phyloP scores from a whole-genome alignment of 2,888 invertebrate species.

The Mycogona germanica region DNA sequence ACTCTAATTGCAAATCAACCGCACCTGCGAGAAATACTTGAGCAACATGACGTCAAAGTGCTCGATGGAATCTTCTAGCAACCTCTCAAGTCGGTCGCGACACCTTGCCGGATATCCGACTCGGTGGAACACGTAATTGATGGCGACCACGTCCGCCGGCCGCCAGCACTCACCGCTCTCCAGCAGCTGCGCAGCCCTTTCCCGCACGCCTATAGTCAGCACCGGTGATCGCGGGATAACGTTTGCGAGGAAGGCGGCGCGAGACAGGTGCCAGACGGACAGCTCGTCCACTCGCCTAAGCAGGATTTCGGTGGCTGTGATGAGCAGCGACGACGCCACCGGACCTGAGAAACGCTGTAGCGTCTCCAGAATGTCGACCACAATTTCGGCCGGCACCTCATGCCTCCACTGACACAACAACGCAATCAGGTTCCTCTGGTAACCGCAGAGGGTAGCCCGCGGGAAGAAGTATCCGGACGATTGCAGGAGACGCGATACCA shows the following conservation, averaged over 20 bases:
- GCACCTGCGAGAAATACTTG: conserved; percentile 2
- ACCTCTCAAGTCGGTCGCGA: not conserved
- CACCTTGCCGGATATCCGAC: not conserved
- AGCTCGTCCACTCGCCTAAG: conserved; percentile 3
- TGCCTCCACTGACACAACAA: not conserved
- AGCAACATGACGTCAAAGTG: conserved; percentile 8
- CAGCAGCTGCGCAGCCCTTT: not conserved
- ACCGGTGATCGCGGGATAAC: not conserved
- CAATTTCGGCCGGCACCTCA: not conserved
- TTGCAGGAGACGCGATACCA: not conserved
- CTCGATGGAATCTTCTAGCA: not conserved
- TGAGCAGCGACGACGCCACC: not conserved
- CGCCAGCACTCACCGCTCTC: not conserved
- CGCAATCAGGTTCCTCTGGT: not conserved
- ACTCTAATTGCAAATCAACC: no score
- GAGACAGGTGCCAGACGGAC: not conserved
- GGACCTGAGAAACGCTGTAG: not conserved
- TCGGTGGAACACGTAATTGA: not conserved
- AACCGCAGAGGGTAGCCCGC: not conserved
- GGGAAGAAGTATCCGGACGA: conserved; percentile 13
- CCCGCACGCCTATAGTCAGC: not conserved
- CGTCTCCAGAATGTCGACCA: conserved; percentile 2
- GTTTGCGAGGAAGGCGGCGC: not conserved
- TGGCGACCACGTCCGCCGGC: conserved; percentile 5
- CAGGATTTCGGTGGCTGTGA: not conserved